Percentiles rank a stretch among this genome's conserved stretches.
Conservation (phyloP, 2,113 vertebrate genomes). For the Zootoca vivipara region DNA sequence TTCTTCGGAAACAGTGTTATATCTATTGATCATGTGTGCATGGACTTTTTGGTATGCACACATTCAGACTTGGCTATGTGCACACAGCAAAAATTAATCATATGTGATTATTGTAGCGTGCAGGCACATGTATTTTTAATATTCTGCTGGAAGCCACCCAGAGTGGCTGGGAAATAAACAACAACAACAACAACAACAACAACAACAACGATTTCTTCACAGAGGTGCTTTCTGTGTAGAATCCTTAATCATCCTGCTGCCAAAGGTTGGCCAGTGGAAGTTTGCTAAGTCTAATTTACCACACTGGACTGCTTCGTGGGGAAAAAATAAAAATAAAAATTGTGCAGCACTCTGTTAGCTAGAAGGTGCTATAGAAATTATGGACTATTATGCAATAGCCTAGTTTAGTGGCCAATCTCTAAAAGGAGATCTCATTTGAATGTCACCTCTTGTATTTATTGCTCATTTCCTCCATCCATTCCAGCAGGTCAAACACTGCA, state of each 20-base stretch:
- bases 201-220: not conserved
- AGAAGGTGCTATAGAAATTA: not conserved
- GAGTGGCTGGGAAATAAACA: too few relatives aligned
- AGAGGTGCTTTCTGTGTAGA: not conserved
- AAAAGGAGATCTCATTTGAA: not conserved
- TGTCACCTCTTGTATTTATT: not conserved
- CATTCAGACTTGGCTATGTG: not conserved
- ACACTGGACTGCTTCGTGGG: not conserved
- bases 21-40: not conserved
- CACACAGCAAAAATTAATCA: not conserved
- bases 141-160: too few relatives aligned
- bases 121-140: not conserved
- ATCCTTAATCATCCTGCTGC: not conserved
- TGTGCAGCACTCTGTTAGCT: not conserved
- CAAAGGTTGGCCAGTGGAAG: not conserved
- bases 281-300: not conserved
- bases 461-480: not conserved
- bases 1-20: not conserved
- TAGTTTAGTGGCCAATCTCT: not conserved
- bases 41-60: not conserved
- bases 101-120: not conserved
- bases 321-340: not conserved
- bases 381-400: not conserved
- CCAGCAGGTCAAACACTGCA: not conserved
- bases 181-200: too few relatives aligned